Percentiles rank a stretch among this genome's conserved stretches.
Evolutionary conservation across 2,113 vertebrate species (phyloP).

Genomic region (Daubentonia madagascariensis): DNA sequence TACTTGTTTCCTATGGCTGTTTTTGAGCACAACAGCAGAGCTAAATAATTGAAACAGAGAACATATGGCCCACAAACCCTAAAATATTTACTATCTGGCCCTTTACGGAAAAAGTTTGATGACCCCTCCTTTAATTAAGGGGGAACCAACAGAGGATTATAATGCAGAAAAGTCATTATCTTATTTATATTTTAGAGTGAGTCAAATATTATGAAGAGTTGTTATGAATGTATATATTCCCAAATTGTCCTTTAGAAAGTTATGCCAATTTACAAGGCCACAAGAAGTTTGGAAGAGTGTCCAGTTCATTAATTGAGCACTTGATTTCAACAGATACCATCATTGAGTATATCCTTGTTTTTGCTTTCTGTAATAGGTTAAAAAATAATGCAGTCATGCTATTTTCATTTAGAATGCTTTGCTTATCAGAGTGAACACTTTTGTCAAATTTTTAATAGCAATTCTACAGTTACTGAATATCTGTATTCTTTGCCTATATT

Average conservation of each 20-base stretch:
- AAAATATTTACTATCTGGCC: not conserved
- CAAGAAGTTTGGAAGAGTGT: not conserved
- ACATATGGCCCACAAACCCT: fast-evolving
- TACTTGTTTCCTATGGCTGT: not conserved
- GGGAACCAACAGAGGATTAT: not conserved
- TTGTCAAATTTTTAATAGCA: not conserved
- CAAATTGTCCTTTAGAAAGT: not conserved
- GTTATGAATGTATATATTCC: not conserved
- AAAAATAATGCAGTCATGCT: not conserved
- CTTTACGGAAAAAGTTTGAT: not conserved
- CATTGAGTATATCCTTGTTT: not conserved
- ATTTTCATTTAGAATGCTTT: slow-evolving; percentile 7
- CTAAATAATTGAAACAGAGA: not conserved
- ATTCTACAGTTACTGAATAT: not conserved
- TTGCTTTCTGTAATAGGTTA: not conserved
- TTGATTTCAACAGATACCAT: not conserved
- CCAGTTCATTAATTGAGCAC: not conserved
- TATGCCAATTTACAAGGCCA: not conserved
- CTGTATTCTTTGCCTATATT: not conserved
- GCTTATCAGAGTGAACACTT: not conserved
- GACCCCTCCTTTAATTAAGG: not conserved
- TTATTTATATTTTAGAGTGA: not conserved
- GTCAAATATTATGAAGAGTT: not conserved
- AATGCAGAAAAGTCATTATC: not conserved
- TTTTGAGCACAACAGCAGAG: not conserved